Evolutionary conservation across 2,797 vertebrate species (phyloP), one percentile per base, ranked within the genome.

Genomic region (Sebastes matsubarae): DNA sequence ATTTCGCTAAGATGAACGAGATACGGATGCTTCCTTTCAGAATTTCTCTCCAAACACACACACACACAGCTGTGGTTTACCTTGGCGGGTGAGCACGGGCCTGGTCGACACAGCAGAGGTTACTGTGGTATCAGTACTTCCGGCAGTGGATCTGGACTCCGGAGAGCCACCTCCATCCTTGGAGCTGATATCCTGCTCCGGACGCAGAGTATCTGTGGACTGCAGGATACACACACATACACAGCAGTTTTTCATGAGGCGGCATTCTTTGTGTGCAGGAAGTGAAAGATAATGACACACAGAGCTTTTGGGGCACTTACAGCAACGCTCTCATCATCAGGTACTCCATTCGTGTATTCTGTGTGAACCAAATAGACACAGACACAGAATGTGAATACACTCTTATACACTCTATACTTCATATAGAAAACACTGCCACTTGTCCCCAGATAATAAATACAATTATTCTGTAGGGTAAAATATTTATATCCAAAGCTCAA

Each of bases 341-440:
- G 94, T 81, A 96, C 91, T 90, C 93, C 94, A 87, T 96, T 95
- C 72, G 95, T 94, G 89, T 97, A 95, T 91, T 97, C 98, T 99
- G 92, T 79, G 34, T 27, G 83, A 24, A 80, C 8, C 24, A 88
- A 76, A 83, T 0, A 36, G 9, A 75, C 5, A 24, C 38, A 77
- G 11, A 61, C 14, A 30, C 30, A 34, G 2, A 72, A 52, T 9
- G 7, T 32, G 65, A 95, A 70, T 84, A 88, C 72, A 79, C 36
- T 70, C 6, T 24, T 24, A 24, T 24, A 24, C 24, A 24, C 24
- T 24, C 24, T 24, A 24, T 24, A 24, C n/a, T 57, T 42, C 3
- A 58, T 14, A 22, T 3, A 16, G 32, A n/a, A 63, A 60, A 52
- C 50, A 52, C 20, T 20, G 20, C 18, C 50, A 52, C 20, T 46